phyloP scores from a whole-genome alignment of 2,888 invertebrate genomes.

The Scaptodrosophila latifasciaeformis region DNA sequence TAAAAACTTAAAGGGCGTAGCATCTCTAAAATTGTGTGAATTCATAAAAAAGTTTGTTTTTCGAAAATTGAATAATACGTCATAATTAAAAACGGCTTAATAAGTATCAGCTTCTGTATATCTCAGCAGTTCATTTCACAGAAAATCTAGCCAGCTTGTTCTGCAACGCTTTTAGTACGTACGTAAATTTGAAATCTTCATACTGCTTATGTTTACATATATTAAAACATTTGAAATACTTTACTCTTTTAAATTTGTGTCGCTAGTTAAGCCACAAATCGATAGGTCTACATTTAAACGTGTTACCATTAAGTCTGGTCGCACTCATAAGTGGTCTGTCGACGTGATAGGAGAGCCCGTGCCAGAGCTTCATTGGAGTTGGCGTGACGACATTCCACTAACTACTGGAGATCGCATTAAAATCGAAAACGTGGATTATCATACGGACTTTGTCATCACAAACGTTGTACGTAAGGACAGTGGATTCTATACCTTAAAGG shows the following conservation, averaged over 20 bases:
- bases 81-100: too few relatives aligned
- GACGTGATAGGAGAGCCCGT: conserved; percentile 95
- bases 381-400: conserved; percentile 82
- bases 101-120: too few relatives aligned
- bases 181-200: too few relatives aligned
- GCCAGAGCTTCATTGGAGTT: conserved; percentile 92
- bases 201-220: too few relatives aligned
- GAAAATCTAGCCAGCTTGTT: conserved; percentile 23
- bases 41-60: too few relatives aligned
- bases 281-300: conserved; percentile 91
- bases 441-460: conserved; percentile 91
- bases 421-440: conserved; percentile 90
- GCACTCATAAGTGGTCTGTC: conserved; percentile 90
- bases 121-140: conserved; percentile 22
- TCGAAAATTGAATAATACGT: too few relatives aligned
- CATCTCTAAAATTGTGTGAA: too few relatives aligned
- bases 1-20: too few relatives aligned
- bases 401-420: conserved; percentile 79
- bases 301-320: conserved; percentile 90
- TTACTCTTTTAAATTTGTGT: too few relatives aligned
- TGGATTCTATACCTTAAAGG: conserved; percentile 91
- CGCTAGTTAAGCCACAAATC: conserved; percentile 97
- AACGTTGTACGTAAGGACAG: conserved; percentile 87
- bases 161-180: conserved; percentile 30
- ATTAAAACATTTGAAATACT: too few relatives aligned